Evolutionary conservation across 2,113 vertebrate genomes (phyloP).

Genomic region (Microtus pennsylvanicus): DNA sequence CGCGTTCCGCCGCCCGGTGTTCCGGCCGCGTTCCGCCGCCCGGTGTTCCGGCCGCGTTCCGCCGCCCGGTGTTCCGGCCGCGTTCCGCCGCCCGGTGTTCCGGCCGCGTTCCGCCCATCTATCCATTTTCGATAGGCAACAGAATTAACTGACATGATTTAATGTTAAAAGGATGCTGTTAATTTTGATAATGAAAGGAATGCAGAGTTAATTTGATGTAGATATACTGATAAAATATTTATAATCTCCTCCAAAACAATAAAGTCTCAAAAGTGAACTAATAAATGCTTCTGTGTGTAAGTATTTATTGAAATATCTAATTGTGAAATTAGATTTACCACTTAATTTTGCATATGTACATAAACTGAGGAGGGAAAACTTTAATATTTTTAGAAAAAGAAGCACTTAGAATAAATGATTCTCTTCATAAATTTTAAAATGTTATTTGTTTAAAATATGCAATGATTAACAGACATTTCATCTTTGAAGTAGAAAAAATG

Average conservation of each 20-base stretch:
- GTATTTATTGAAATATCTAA: slow-evolving; percentile 45
- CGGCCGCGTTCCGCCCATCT: too few relatives aligned
- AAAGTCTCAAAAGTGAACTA: not conserved
- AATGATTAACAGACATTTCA: not conserved
- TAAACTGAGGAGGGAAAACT: not conserved
- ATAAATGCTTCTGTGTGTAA: not conserved
- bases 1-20: too few relatives aligned
- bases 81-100: too few relatives aligned
- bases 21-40: too few relatives aligned
- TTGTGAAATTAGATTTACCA: not conserved
- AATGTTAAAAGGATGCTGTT: not conserved
- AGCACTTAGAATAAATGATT: not conserved
- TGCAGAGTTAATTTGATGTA: not conserved
- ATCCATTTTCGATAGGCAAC: not conserved
- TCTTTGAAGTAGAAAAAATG: slow-evolving; percentile 17
- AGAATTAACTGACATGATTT: not conserved
- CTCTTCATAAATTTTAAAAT: slow-evolving; percentile 46
- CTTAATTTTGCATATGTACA: slow-evolving; percentile 28
- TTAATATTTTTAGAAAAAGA: not conserved
- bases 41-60: too few relatives aligned
- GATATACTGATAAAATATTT: not conserved
- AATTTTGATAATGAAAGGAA: not conserved
- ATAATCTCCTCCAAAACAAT: not conserved
- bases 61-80: too few relatives aligned
- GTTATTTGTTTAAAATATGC: not conserved